Base-by-base conservation (phyloP, 2,113 vertebrate species). In the Sminthopsis crassicaudata region DNA sequence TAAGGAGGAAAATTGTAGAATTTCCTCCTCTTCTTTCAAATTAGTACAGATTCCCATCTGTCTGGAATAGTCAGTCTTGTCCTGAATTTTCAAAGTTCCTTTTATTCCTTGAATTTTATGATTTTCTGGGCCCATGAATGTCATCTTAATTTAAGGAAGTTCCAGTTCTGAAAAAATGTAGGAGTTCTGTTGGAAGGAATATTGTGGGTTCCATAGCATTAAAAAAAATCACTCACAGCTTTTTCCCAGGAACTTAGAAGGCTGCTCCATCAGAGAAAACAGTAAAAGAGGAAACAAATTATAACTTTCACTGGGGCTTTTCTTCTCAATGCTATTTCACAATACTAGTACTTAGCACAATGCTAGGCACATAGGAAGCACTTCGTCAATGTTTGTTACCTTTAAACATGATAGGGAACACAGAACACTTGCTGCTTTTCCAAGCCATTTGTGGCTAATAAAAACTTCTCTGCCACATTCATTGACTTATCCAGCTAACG, bases 1-100 rank as follows among this genome's bases (percentile, higher is more conserved):
- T 96, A 96, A 95, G 48, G 93, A 84, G 67, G 67, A 7, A 84
- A 96, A n/a, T 94, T 92, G 97, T 51, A 90, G 36, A 76, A 54
- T 96, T 57, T 93, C 67, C 3, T 46, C 90, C 76, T 96, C 3
- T 89, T 97, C 50, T 94, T 95, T 53, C 93, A 91, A 93, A 93
- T 94, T 94, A 97, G 91, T 89, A 51, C 50, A 94, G 90, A 93
- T 95, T 97, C 60, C 42, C 90, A 94, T 93, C 46, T 97, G 89
- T 96, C 89, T 91, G 89, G 42, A 95, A 91, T 67, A 90, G 46
- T 93, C 91, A 52, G 54, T 94, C 52, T 89, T 96, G 90, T 93
- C 88, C 54, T 96, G 27, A 84, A 94, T 96, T 92, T 97, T 6
- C 52, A 93, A 88, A 92, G 60, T 46, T 84, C 55, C 76, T 94